These are phyloP conservation scores for Uria aalge DNA, from an alignment of 2,113 vertebrate species.

Conservation along the genomic window DNA sequence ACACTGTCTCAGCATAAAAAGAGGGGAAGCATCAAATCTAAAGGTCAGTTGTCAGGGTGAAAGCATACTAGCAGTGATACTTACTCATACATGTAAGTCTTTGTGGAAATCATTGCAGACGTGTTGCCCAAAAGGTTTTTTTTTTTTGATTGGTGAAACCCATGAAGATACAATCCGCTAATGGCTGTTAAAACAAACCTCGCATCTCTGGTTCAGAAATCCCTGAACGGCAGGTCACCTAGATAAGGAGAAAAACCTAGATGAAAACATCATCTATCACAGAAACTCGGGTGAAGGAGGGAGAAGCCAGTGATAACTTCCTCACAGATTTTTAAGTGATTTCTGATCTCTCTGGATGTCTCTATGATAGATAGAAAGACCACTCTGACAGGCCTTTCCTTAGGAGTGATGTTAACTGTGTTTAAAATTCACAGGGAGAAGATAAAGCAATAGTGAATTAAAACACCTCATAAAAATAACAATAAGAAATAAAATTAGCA, in stretches of 20 bases:
- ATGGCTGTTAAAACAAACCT: not conserved
- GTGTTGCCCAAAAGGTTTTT: not conserved
- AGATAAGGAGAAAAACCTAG: not conserved
- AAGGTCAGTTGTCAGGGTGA: not conserved
- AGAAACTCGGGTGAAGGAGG: not conserved
- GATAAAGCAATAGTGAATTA: not conserved
- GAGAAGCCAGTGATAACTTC: not conserved
- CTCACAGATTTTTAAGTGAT: not conserved
- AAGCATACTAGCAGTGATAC: accelerated
- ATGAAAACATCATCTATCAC: not conserved
- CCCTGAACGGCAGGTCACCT: not conserved
- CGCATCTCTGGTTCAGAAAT: not conserved
- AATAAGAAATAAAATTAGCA: not conserved
- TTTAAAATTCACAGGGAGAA: not conserved
- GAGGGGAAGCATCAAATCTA: not conserved
- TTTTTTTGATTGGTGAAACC: not conserved
- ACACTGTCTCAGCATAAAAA: not conserved
- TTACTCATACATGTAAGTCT: not conserved
- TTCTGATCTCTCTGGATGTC: not conserved
- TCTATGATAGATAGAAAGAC: not conserved
- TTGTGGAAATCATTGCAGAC: not conserved
- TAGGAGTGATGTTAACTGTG: not conserved
- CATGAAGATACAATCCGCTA: not conserved
- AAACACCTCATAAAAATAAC: not conserved
- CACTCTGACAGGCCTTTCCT: not conserved